Conservation (phyloP, 2,888 invertebrate genomes). For the Sympetrum striolatum region DNA sequence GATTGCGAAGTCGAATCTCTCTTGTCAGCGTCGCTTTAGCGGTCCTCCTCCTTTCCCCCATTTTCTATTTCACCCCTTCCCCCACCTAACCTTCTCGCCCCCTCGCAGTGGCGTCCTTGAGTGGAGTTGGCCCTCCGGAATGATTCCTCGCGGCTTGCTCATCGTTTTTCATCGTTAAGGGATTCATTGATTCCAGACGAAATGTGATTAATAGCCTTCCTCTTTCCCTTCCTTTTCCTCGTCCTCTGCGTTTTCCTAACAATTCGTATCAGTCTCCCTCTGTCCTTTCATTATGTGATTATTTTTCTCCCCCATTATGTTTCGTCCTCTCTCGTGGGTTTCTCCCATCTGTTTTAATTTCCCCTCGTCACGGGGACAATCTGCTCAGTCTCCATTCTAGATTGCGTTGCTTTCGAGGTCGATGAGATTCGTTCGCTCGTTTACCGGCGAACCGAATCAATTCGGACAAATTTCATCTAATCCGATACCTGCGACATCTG, state of each 20-base stretch:
- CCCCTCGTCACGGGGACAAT: background rate
- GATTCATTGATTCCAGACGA: constrained; percentile 1
- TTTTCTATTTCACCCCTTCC: too few species aligned
- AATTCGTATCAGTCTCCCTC: background rate
- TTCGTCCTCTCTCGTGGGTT: background rate
- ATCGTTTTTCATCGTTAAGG: constrained; percentile 1
- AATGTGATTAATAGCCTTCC: constrained; percentile 1
- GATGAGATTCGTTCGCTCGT: too few species aligned
- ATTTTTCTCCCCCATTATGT: background rate
- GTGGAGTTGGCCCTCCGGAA: background rate
- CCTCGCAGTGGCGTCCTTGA: background rate
- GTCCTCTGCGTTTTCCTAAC: background rate
- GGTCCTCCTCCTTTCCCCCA: background rate
- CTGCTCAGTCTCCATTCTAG: too few species aligned
- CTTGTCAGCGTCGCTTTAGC: background rate
- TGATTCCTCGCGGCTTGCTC: background rate
- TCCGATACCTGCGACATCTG: too few species aligned
- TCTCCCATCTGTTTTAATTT: background rate
- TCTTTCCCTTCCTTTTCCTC: background rate
- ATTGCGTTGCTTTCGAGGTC: too few species aligned
- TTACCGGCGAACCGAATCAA: too few species aligned
- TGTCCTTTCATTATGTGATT: background rate
- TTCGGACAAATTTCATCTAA: too few species aligned
- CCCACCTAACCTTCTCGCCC: too few species aligned
- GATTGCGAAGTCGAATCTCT: too few species aligned